phyloP scores from a whole-genome alignment of 2,888 invertebrate genomes.

The Catotricha subobsoleta region DNA sequence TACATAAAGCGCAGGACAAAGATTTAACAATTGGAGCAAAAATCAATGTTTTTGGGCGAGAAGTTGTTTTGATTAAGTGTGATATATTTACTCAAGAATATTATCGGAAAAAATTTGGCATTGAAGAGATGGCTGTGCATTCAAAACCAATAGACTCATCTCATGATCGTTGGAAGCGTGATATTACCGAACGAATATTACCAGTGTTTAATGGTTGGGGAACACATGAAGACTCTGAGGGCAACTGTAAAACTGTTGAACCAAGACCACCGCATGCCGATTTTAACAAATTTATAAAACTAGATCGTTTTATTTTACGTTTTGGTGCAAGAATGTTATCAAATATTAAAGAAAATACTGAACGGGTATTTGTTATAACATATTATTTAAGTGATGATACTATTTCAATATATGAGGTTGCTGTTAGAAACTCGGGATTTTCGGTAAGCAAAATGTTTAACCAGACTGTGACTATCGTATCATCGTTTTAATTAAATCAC shows the following conservation, averaged over 20 bases:
- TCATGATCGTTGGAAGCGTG: background rate
- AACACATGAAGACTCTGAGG: constrained; percentile 73
- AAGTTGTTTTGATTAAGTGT: constrained; percentile 62
- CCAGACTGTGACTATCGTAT: no score
- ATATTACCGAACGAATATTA: constrained; percentile 22
- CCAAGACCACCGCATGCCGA: constrained; percentile 60
- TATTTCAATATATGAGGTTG: constrained; percentile 62
- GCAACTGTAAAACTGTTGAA: constrained; percentile 64
- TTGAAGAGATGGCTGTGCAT: constrained; percentile 22
- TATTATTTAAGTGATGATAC: constrained; percentile 72
- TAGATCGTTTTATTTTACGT: constrained; percentile 58
- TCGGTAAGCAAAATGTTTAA: no score
- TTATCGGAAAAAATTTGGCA: constrained; percentile 43
- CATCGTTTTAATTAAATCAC: background rate
- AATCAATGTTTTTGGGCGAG: constrained; percentile 65
- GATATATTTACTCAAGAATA: constrained; percentile 74
- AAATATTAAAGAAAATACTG: constrained; percentile 42
- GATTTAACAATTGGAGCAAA: constrained; percentile 70
- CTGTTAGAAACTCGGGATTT: constrained; percentile 52
- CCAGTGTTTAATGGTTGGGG: constrained; percentile 90
- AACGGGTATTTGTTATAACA: constrained; percentile 60
- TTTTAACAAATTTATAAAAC: constrained; percentile 61
- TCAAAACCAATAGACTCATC: constrained; percentile 15
- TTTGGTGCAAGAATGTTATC: constrained; percentile 64
- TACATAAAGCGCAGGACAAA: constrained; percentile 13